These are phyloP conservation scores for Lycorma delicatula DNA, from an alignment of 1,140 invertebrate species.

Conservation along the genomic window DNA sequence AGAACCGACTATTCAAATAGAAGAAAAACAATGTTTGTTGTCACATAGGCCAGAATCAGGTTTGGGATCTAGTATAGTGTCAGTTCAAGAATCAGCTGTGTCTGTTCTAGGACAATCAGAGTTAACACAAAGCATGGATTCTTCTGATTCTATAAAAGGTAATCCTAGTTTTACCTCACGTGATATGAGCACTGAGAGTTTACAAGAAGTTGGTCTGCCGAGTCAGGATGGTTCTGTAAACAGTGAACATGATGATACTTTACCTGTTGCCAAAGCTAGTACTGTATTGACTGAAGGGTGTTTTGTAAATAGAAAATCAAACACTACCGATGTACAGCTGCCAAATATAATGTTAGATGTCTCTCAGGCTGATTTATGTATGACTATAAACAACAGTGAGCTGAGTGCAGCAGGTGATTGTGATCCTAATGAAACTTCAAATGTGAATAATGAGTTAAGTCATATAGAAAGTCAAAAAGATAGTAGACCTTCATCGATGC, in stretches of 20 bases:
- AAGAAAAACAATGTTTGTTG: too few species aligned
- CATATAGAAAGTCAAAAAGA: conserved; percentile 2
- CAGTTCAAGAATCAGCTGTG: conserved; percentile 8
- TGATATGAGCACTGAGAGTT: conserved; percentile 21
- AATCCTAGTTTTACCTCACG: conserved; percentile 18
- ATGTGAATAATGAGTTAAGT: neutral
- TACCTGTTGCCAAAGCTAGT: too few species aligned
- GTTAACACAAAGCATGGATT: conserved; percentile 27
- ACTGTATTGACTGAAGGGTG: too few species aligned
- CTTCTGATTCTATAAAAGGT: conserved; percentile 18
- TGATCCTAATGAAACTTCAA: neutral
- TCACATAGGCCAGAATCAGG: neutral
- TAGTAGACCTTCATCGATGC: neutral
- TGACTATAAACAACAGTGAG: neutral
- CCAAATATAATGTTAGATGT: too few species aligned
- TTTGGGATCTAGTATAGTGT: neutral
- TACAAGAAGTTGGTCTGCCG: conserved; percentile 3
- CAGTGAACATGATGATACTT: neutral
- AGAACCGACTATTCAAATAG: too few species aligned
- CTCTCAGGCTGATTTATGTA: neutral
- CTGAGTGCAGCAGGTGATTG: neutral
- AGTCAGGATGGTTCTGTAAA: neutral
- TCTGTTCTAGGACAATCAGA: conserved; percentile 2
- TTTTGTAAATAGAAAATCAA: too few species aligned
- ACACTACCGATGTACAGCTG: too few species aligned